These are phyloP conservation scores for Microctenopoma steveboyesi DNA, from an alignment of 2,797 vertebrate genomes.

Conservation along the genomic window DNA sequence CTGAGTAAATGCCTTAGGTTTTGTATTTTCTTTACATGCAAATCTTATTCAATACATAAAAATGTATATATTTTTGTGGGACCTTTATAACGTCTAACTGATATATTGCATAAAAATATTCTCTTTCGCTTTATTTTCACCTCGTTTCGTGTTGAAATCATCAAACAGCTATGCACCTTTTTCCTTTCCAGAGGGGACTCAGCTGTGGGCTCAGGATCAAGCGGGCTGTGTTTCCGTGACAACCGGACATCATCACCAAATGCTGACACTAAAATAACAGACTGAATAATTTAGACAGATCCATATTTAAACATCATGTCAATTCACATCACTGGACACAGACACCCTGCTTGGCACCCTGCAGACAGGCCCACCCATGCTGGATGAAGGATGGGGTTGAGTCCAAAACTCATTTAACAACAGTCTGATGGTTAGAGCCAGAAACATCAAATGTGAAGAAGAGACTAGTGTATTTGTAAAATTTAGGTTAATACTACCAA, in stretches of 20 bases:
- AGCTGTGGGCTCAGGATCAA: conserved; percentile 67
- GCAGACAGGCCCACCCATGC: conserved; percentile 63
- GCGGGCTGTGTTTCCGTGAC: conserved; percentile 78
- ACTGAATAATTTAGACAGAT: conserved; percentile 83
- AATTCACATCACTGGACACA: conserved; percentile 72
- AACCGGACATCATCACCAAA: conserved; percentile 75
- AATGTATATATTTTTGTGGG: conserved; percentile 46
- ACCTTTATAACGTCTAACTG: conserved; percentile 19
- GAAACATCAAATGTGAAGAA: conserved; percentile 11
- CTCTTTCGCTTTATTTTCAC: conserved; percentile 37
- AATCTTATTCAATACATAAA: conserved; percentile 22
- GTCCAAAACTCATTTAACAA: conserved; percentile 40
- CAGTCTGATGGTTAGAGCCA: conserved; percentile 22
- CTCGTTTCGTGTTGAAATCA: conserved; percentile 56
- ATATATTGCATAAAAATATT: conserved; percentile 29
- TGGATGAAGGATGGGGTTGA: conserved; percentile 25
- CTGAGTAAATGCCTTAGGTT: not conserved
- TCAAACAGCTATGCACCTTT: conserved; percentile 23
- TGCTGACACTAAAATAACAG: conserved; percentile 80
- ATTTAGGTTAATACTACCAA: conserved; percentile 31
- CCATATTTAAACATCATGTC: conserved; percentile 81
- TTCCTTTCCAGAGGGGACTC: conserved; percentile 50
- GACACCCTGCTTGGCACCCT: conserved; percentile 68
- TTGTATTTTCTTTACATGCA: conserved; percentile 47
- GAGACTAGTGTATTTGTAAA: not conserved